phyloP scores from a whole-genome alignment of 1,140 invertebrate genomes.

The Helicoverpa zea region DNA sequence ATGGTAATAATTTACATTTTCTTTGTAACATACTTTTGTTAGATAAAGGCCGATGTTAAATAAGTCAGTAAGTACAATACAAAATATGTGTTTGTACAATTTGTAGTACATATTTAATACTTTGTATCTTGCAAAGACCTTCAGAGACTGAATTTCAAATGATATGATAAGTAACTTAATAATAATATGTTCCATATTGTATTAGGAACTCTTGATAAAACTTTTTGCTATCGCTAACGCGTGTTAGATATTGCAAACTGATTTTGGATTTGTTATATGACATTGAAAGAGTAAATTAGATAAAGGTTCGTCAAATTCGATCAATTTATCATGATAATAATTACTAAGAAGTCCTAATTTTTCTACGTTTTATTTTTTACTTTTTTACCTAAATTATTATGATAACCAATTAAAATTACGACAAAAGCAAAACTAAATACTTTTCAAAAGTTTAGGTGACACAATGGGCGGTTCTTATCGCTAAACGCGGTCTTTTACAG shows the following conservation, averaged over 20 bases:
- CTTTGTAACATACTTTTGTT: slow-evolving; percentile 1
- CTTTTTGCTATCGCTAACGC: not conserved
- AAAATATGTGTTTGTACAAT: not conserved
- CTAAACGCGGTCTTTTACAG: too few relatives aligned
- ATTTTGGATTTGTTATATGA: too few relatives aligned
- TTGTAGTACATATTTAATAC: not conserved
- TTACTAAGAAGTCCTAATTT: too few relatives aligned
- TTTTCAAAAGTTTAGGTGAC: too few relatives aligned
- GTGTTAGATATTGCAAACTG: not conserved
- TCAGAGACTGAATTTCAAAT: slow-evolving; percentile 18
- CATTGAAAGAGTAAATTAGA: too few relatives aligned
- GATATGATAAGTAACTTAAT: not conserved
- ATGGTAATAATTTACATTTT: not conserved
- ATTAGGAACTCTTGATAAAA: not conserved
- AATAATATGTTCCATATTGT: not conserved
- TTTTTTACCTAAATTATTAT: too few relatives aligned
- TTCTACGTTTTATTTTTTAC: too few relatives aligned
- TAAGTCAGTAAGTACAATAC: not conserved
- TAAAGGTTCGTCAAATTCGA: too few relatives aligned
- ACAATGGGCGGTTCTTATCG: too few relatives aligned
- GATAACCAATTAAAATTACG: too few relatives aligned
- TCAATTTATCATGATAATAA: too few relatives aligned
- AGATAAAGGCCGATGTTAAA: not conserved
- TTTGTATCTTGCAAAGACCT: slow-evolving; percentile 5
- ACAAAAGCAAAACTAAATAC: too few relatives aligned